Percentiles rank a stretch among this genome's conserved stretches.
These are phyloP conservation scores for Heterochromis multidens DNA, from an alignment of 2,113 vertebrate species.

Conservation along the genomic window DNA sequence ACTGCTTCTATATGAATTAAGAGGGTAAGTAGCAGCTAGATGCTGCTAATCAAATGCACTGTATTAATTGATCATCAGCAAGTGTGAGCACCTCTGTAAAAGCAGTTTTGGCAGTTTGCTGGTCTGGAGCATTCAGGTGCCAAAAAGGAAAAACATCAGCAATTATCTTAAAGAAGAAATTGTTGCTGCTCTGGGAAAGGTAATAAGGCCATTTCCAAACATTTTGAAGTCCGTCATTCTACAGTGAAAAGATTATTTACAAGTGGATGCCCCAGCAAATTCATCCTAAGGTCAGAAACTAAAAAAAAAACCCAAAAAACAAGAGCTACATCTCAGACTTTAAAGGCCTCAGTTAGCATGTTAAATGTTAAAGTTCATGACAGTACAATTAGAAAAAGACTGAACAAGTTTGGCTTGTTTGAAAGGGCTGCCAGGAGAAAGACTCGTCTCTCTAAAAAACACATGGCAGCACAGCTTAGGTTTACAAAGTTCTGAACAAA, in stretches of 20 bases:
- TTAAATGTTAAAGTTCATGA: neutral
- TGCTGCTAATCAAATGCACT: neutral
- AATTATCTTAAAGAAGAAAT: too few species aligned
- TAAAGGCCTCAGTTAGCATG: too few species aligned
- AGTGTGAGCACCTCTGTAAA: neutral
- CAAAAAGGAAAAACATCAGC: too few species aligned
- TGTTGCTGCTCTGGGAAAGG: too few species aligned
- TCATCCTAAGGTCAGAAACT: accelerated
- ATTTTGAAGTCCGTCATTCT: neutral
- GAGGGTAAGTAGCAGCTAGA: neutral
- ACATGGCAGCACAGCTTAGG: neutral
- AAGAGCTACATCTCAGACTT: too few species aligned
- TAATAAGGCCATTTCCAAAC: too few species aligned
- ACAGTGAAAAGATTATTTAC: neutral
- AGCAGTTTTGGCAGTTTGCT: neutral
- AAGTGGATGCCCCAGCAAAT: neutral
- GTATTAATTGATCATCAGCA: neutral
- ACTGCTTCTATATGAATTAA: neutral
- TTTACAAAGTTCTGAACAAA: neutral
- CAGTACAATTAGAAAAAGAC: neutral
- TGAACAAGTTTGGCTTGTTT: neutral
- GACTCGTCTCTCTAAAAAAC: neutral
- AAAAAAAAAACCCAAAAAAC: neutral
- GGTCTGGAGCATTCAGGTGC: neutral
- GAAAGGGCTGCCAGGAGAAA: neutral